A percentile compares a stretch with the other conserved stretches of the same genome.
Evolutionary conservation across 1,140 invertebrate genomes (phyloP).

Genomic region (Colletes gigas): DNA sequence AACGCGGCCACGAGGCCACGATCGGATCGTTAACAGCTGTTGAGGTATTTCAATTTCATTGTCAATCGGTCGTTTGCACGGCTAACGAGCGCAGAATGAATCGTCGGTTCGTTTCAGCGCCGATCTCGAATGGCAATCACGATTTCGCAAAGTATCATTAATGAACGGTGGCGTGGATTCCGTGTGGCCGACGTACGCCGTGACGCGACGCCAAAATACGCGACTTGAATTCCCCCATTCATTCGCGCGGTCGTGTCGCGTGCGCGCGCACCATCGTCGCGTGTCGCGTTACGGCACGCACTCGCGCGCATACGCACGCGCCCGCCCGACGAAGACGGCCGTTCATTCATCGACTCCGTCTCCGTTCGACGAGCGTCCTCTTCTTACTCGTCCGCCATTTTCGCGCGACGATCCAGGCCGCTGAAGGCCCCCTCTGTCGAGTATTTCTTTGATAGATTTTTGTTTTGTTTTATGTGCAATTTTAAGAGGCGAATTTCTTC

Average conservation of each 20-base stretch:
- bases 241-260: background rate
- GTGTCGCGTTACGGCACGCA: slow-evolving; percentile 14
- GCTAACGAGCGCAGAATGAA: slow-evolving; percentile 1
- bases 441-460: too few species aligned
- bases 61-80: background rate
- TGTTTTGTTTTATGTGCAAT: too few species aligned
- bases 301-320: background rate
- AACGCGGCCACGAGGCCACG: too few species aligned
- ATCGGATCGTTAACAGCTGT: background rate
- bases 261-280: background rate
- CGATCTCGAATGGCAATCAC: slow-evolving; percentile 14
- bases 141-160: slow-evolving; percentile 32
- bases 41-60: background rate
- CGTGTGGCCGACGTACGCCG: background rate
- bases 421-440: too few species aligned
- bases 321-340: background rate
- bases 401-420: background rate
- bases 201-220: slow-evolving; percentile 32
- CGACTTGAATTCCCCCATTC: slow-evolving; percentile 40
- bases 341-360: slow-evolving; percentile 16
- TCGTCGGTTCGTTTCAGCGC: background rate
- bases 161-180: slow-evolving; percentile 16
- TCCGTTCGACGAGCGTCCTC: slow-evolving; percentile 25
- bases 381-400: slow-evolving; percentile 11
- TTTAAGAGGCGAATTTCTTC: too few species aligned